Evolutionary conservation across 2,888 invertebrate species (phyloP).

Genomic region (Mythimna albipuncta): DNA sequence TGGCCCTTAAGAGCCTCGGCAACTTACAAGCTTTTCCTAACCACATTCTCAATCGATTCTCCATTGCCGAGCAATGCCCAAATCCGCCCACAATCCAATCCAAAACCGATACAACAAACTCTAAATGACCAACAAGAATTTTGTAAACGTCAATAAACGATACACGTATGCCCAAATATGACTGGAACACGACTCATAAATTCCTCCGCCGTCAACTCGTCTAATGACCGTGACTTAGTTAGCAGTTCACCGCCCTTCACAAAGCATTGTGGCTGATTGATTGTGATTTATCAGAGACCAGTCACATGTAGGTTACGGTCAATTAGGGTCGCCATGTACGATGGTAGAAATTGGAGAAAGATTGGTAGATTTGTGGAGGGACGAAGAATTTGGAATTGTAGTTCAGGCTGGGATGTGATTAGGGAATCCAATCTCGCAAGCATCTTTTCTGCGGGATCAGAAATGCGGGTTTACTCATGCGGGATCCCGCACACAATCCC

Average conservation of each 20-base stretch:
- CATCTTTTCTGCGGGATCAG: too few relatives aligned
- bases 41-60: neutral
- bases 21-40: neutral
- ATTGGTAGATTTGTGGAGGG: neutral
- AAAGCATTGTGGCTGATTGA: conserved; percentile 57
- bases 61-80: neutral
- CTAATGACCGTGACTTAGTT: conserved; percentile 66
- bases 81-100: conserved; percentile 3
- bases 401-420: too few relatives aligned
- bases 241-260: conserved; percentile 67
- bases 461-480: too few relatives aligned
- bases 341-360: neutral
- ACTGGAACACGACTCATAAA: conserved; percentile 19
- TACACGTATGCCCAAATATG: conserved; percentile 39
- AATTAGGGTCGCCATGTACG: conserved; percentile 42
- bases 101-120: conserved; percentile 13
- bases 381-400: neutral
- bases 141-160: conserved; percentile 37
- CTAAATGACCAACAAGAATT: conserved; percentile 26
- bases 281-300: conserved; percentile 53
- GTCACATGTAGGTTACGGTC: conserved; percentile 57
- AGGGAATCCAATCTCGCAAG: too few relatives aligned
- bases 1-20: too few relatives aligned
- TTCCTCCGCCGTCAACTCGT: too few relatives aligned
- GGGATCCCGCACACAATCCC: too few relatives aligned